These are phyloP conservation scores for Eurypyga helias DNA, from an alignment of 2,113 vertebrate genomes.

Conservation along the genomic window DNA sequence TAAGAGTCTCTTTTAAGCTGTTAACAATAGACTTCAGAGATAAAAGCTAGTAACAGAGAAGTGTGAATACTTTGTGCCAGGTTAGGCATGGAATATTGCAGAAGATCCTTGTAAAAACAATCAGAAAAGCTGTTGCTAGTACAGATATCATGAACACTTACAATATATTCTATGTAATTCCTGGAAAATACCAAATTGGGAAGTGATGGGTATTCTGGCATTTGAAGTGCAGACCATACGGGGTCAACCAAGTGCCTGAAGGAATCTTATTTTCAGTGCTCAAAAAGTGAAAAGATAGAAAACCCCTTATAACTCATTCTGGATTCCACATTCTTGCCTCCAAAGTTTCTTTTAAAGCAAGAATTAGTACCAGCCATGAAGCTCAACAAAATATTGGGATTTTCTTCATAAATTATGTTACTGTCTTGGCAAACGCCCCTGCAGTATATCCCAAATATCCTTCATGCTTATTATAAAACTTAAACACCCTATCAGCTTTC, in stretches of 20 bases:
- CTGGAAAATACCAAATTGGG: not conserved
- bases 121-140: not conserved
- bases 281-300: not conserved
- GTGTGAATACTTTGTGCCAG: not conserved
- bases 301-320: not conserved
- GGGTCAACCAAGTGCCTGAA: not conserved
- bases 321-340: not conserved
- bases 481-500: not conserved
- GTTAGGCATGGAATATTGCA: not conserved
- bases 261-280: not conserved
- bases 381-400: not conserved
- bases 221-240: not conserved
- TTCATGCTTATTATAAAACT: not conserved
- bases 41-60: not conserved
- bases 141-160: not conserved
- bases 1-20: not conserved
- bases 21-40: not conserved
- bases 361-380: not conserved
- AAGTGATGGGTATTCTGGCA: not conserved
- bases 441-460: not conserved
- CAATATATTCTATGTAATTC: not conserved
- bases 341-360: not conserved
- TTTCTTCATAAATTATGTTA: not conserved
- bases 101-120: not conserved
- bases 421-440: not conserved